A percentile compares a stretch with the other conserved stretches of the same genome.
phyloP scores from a whole-genome alignment of 2,113 vertebrate species.

The Fulica atra region DNA sequence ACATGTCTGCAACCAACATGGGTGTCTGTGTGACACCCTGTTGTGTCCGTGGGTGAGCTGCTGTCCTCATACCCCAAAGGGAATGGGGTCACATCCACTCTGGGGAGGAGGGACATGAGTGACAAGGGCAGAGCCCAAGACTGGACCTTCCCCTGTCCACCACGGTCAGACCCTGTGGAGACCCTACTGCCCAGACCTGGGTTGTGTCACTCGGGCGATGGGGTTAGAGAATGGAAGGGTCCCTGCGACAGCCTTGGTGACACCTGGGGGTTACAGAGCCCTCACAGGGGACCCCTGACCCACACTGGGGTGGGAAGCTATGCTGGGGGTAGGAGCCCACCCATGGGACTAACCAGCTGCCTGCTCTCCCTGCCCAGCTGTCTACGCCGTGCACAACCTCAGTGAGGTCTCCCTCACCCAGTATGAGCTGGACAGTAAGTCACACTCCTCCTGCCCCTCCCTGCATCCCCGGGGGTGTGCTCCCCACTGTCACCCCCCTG shows the following conservation, averaged over 20 bases:
- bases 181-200: fast-evolving
- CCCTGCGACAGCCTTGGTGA: neutral
- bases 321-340: neutral
- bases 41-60: neutral
- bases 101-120: neutral
- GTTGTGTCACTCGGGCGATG: neutral
- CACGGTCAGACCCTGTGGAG: fast-evolving
- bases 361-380: conserved; percentile 74
- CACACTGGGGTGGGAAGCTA: fast-evolving
- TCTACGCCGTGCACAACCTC: conserved; percentile 88
- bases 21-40: neutral
- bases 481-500: neutral
- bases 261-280: neutral
- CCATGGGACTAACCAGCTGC: neutral
- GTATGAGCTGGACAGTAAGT: conserved; percentile 95
- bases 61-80: neutral
- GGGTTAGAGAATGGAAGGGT: neutral
- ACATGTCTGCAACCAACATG: neutral
- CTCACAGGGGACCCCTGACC: neutral
- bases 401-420: conserved; percentile 87
- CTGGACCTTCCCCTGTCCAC: neutral
- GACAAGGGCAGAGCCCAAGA: neutral
- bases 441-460: neutral
- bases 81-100: neutral
- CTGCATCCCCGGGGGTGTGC: neutral